Evolutionary conservation across 2,113 vertebrate species (phyloP).

Genomic region (Micromys minutus): DNA sequence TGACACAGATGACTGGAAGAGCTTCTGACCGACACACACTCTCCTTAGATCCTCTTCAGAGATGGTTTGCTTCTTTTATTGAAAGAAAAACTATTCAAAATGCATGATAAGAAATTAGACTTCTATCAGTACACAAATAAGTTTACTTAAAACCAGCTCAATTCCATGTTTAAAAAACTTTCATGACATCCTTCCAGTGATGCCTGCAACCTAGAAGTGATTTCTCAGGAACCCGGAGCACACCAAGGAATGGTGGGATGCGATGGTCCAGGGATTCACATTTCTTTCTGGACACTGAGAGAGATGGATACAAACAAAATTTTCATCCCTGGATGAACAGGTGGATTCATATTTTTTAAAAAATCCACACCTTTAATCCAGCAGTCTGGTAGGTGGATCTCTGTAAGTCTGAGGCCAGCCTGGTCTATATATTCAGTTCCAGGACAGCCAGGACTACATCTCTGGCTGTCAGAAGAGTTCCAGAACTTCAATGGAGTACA

Average conservation of each 20-base stretch:
- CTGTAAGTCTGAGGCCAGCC: not conserved
- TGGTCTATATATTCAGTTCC: not conserved
- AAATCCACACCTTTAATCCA: not conserved
- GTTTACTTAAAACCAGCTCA: constrained; percentile 67
- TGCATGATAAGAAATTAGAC: constrained; percentile 65
- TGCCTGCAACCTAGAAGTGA: not conserved
- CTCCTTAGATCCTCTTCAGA: not conserved
- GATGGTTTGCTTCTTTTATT: constrained; percentile 35
- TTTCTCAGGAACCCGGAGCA: not conserved
- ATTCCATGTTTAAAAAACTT: constrained; percentile 27
- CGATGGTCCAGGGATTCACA: constrained; percentile 9
- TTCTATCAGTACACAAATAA: constrained; percentile 74
- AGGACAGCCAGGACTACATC: not conserved
- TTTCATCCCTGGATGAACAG: constrained; percentile 57
- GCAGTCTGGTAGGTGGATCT: not conserved
- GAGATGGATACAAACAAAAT: constrained; percentile 13
- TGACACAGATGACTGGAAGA: not conserved
- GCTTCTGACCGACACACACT: not conserved
- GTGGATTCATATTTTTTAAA: constrained; percentile 75
- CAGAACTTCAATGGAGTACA: constrained; percentile 96
- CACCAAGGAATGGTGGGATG: not conserved
- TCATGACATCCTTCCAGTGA: not conserved
- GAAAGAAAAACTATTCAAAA: constrained; percentile 66
- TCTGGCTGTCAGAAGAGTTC: constrained; percentile 90
- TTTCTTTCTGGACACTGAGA: not conserved